Evolutionary conservation across 2,888 invertebrate genomes (phyloP).

Genomic region (Adelphocoris suturalis): DNA sequence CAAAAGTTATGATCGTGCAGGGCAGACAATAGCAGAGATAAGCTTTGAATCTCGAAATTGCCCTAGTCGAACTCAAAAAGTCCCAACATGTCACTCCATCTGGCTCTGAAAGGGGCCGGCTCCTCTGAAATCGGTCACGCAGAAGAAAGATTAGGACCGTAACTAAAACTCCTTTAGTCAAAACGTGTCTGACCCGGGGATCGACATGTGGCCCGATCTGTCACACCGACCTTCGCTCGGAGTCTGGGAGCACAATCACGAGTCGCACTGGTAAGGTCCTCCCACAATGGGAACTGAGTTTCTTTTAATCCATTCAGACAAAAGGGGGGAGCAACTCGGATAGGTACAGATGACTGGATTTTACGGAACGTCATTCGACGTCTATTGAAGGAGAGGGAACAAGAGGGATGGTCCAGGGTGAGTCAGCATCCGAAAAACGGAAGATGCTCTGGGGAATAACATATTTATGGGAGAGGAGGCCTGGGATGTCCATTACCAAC

Average conservation of each 20-base stretch:
- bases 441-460: constrained; percentile 52
- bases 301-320: constrained; percentile 37
- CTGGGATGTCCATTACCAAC: not conserved
- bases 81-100: constrained; percentile 36
- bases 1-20: too few relatives aligned
- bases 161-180: constrained; percentile 62
- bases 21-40: not conserved
- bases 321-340: not conserved
- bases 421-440: constrained; percentile 48
- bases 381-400: not conserved
- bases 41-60: constrained; percentile 18
- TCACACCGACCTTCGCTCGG: constrained; percentile 20
- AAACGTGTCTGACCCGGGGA: constrained; percentile 56
- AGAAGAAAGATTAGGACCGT: constrained; percentile 41
- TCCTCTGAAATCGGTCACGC: constrained; percentile 57
- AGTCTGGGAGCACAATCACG: constrained; percentile 34
- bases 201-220: constrained; percentile 64
- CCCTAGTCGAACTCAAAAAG: not conserved
- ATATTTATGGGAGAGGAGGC: constrained; percentile 29
- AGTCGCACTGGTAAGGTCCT: not conserved
- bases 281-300: not conserved
- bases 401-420: constrained; percentile 1
- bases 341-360: constrained; percentile 47
- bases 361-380: constrained; percentile 34
- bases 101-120: constrained; percentile 9